Conservation (phyloP, 2,113 vertebrate species). For the Furnarius figulus region DNA sequence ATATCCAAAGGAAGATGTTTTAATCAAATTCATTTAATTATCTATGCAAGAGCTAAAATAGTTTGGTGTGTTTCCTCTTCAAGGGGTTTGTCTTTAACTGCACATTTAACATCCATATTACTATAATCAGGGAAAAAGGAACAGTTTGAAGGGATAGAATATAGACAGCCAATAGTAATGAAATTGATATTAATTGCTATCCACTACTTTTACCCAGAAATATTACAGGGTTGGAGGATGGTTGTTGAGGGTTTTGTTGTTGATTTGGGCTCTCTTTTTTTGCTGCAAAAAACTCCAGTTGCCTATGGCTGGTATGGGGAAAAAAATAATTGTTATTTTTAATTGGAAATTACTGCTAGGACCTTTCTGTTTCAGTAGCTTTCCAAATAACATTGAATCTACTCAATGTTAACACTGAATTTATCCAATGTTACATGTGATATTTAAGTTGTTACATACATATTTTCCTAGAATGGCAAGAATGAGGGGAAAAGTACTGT, state of each 20-base stretch:
- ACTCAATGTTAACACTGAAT: not conserved
- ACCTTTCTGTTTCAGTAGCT: not conserved
- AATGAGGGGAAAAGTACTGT: not conserved
- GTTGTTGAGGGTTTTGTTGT: not conserved
- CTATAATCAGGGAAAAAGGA: not conserved
- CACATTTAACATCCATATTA: not conserved
- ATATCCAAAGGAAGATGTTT: not conserved
- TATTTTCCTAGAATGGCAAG: not conserved
- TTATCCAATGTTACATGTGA: not conserved
- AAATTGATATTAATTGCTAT: not conserved
- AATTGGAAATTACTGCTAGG: not conserved
- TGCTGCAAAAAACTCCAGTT: not conserved
- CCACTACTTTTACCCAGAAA: not conserved
- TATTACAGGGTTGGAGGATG: not conserved
- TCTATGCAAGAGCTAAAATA: not conserved
- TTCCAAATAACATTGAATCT: not conserved
- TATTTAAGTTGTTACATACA: not conserved
- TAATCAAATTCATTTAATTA: not conserved
- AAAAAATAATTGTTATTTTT: rapidly evolving
- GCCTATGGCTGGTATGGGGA: not conserved
- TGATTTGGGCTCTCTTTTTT: not conserved
- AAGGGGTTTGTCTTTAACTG: not conserved
- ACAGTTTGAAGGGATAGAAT: not conserved
- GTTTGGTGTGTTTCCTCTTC: not conserved
- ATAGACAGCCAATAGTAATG: not conserved